Conservation (phyloP, 92 coral and sea anemone genomes). For the Paramuricea clavata region DNA sequence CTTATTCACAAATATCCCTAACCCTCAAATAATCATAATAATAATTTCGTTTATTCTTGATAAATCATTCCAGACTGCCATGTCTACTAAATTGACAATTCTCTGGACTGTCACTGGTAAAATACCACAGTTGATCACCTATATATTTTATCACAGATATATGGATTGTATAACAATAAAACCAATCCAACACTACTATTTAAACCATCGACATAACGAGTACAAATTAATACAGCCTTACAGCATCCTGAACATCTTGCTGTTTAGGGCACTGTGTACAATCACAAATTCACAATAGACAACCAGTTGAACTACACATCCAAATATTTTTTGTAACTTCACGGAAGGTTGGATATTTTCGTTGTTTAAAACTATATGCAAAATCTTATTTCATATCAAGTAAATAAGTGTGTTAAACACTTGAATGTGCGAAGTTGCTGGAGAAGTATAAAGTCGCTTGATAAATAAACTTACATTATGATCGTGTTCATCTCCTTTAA, state of each 20-base stretch:
- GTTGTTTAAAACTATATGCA: background rate
- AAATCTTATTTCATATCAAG: background rate
- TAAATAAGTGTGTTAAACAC: background rate
- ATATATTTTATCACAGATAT: too few species aligned
- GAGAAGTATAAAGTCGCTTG: background rate
- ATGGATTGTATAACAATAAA: background rate
- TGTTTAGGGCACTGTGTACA: background rate
- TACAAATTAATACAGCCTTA: background rate
- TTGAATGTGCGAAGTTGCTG: slow-evolving; percentile 4
- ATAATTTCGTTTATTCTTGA: too few species aligned
- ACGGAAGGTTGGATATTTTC: background rate
- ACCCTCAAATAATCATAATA: too few species aligned
- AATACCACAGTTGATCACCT: too few species aligned
- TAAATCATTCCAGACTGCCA: background rate
- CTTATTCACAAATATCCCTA: too few species aligned
- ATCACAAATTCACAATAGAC: background rate
- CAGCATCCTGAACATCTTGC: background rate
- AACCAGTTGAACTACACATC: background rate
- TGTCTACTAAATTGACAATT: too few species aligned
- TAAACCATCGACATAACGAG: background rate
- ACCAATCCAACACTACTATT: background rate
- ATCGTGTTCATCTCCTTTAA: slow-evolving; percentile 95
- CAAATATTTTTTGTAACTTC: background rate
- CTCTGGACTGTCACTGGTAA: too few species aligned
- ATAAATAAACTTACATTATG: slow-evolving; percentile 82